Evolutionary conservation across 2,888 invertebrate genomes (phyloP), one percentile per base, ranked within the genome.

Genomic region (Drosophila robusta): DNA sequence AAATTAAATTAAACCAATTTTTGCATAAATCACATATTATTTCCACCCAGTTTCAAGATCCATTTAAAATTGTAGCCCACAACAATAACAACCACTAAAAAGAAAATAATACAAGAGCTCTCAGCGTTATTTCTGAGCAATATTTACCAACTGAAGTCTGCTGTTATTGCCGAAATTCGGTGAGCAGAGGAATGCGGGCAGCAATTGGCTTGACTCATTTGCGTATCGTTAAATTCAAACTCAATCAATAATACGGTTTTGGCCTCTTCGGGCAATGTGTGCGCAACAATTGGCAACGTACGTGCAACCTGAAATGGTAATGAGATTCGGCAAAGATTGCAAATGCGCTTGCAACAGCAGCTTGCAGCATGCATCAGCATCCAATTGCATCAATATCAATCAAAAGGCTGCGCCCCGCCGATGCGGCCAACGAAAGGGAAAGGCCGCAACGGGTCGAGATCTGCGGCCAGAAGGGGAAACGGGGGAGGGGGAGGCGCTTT

Each of bases 401-500:
- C 45, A 71, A 45, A 60, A 67, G 73, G 44, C 61, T 47, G 50
- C 46, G 34, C n/a, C 34, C 45, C 51, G 45, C 42, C 38, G 26
- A 38, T 18, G 57, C 44, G 24, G 56, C 68, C 65, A 72, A 66
- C 64, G 75, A 82, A 82, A 80, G 85, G 87, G 85, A 82, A 82
- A 87, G 87, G 84, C 84, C 47, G 6, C 49, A 32, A 26, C 41
- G 14, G 39, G n/a, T 38, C 14, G 24, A 11, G 16, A 42, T 12
- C 32, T 22, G 4, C n/a, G 39, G 29, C 9, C 16, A 38, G 16
- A 24, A 8, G n/a, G 29, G 6, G 18, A 1, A 9, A 1, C 1
- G 24, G 29, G 34, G 12, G 22, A 6, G 24, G 29, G 34, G 12
- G 22, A 6, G 16, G 11, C n/a, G 45, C 32, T n/a, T 16, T 11